Conservation (phyloP, 92 coral and sea anemone species). For the Parazoanthus atlanticus region DNA sequence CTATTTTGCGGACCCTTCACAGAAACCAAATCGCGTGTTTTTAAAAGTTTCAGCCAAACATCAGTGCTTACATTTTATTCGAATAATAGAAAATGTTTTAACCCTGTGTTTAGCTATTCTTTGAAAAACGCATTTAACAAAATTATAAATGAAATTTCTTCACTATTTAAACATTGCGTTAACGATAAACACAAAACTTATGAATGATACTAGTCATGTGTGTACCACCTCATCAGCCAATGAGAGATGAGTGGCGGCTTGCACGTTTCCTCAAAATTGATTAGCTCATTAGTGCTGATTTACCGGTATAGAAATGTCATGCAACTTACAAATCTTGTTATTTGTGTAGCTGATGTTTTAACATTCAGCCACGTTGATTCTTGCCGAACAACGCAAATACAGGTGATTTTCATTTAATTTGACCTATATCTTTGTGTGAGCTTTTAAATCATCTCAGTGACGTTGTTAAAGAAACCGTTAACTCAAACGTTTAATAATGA, state of each 20-base stretch:
- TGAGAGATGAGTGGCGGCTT: neutral
- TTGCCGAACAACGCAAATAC: neutral
- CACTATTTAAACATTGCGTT: neutral
- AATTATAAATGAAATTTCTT: neutral
- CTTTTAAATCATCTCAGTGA: neutral
- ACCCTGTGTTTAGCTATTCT: neutral
- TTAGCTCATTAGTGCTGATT: neutral
- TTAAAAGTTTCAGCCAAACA: too few species aligned
- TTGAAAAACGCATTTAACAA: neutral
- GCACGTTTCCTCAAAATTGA: neutral
- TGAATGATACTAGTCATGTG: neutral
- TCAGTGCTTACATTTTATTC: too few species aligned
- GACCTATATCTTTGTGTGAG: neutral
- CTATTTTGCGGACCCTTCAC: neutral
- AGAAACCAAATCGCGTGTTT: neutral
- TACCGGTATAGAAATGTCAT: neutral
- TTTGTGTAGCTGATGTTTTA: neutral
- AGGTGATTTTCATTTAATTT: neutral
- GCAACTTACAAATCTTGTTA: neutral
- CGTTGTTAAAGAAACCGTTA: neutral
- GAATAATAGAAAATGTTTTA: too few species aligned
- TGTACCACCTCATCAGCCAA: neutral
- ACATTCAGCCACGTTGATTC: too few species aligned
- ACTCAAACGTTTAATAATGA: too few species aligned
- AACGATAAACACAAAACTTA: neutral